Evolutionary conservation across 2,888 invertebrate species (phyloP), one percentile per base, ranked within the genome.

Genomic region (Acrocera orbiculus): DNA sequence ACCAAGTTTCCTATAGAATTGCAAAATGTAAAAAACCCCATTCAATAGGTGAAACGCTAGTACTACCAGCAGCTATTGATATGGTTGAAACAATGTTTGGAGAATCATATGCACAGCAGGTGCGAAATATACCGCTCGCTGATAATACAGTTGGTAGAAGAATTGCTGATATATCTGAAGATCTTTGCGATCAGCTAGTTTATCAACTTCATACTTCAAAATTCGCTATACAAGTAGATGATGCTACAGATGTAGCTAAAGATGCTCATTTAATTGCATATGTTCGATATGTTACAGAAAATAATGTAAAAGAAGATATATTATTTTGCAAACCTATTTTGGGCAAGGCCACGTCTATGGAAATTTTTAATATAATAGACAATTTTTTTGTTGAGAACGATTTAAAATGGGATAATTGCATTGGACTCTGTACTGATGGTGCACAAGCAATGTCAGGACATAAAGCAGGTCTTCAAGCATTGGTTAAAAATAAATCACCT

Each of bases 81-180:
- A n/a, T n/a, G n/a, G n/a, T n/a, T n/a, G n/a, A n/a, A n/a, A n/a
- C n/a, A n/a, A n/a, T n/a, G n/a, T n/a, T n/a, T n/a, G n/a, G n/a
- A n/a, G n/a, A n/a, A n/a, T n/a, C n/a, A n/a, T n/a, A n/a, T n/a
- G n/a, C n/a, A n/a, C n/a, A n/a, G n/a, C n/a, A n/a, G n/a, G n/a
- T n/a, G n/a, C n/a, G n/a, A n/a, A n/a, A n/a, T n/a, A n/a, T n/a
- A n/a, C n/a, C n/a, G n/a, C n/a, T n/a, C n/a, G n/a, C n/a, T n/a
- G n/a, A n/a, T n/a, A n/a, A n/a, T n/a, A n/a, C n/a, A n/a, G n/a
- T n/a, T n/a, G n/a, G n/a, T n/a, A n/a, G n/a, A n/a, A 45, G 47
- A 36, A 50, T 50, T 44, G 44, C 42, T 44, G 47, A 48, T 42
- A n/a, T n/a, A n/a, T n/a, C n/a, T n/a, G n/a, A n/a, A n/a, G n/a